Evolutionary conservation across 1,140 invertebrate species (phyloP), one percentile per base, ranked within the genome.

Genomic region (Drosophila seguyi): DNA sequence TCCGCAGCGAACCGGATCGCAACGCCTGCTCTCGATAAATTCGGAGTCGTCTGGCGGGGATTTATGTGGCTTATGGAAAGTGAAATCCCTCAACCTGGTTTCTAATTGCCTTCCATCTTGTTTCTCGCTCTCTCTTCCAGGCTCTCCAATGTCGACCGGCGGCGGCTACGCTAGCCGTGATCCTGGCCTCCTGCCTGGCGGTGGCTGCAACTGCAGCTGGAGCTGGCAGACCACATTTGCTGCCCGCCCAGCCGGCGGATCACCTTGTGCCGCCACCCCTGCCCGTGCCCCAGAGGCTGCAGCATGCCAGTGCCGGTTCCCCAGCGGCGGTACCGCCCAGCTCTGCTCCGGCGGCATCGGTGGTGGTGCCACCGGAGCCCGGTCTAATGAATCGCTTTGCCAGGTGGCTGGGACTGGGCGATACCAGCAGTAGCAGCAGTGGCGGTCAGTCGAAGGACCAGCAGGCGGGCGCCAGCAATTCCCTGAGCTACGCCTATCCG

Each of bases 341-440:
- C 3, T 6, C 34, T 8, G 13, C 52, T 1, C 7, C 68, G 6
- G 34, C 52, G 7, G 13, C 52, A 0, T 5, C 68, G 6, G 34
- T 55, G 7, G 41, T 59, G n/a, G 34, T 41, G 2, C 29, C 63
- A 0, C 38, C 67, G 1, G 45, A 74, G 6, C 41, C 79, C 0
- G 91, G 91, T 11, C 90, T 92, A 20, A 92, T 92, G 88, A 81
- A 77, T 31, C 79, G 92, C 18, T 77, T 92, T 38, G 92, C 92
- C 2, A 68, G 92, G 29, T 92, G 92, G 92, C 90, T 92, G 38
- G 92, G 92, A 22, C 71, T 92, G 60, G 92, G 91, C 3, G 86
- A 72, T 16, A 73, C 73, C 25, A 27, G 45, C 16, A 77, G 69
- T 3, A 45, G 44, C 42, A 44, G 16, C 20, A 45, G 13, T n/a